Base-by-base conservation (phyloP, 2,113 vertebrate genomes). In the Vidua chalybeata region DNA sequence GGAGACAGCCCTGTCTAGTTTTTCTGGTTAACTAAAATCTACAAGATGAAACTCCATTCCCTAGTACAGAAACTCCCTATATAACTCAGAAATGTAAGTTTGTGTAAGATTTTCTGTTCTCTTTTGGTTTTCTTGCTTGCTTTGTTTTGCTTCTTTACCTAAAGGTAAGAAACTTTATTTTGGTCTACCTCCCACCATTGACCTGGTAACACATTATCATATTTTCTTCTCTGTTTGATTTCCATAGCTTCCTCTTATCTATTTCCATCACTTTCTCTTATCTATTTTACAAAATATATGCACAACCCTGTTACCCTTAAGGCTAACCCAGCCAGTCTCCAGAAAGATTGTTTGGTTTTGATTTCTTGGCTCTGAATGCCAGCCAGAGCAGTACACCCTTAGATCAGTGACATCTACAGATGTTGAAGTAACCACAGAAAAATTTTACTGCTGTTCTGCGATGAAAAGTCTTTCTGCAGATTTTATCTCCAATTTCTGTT, bases 21-120 rank as follows among this genome's bases (percentile, higher is more conserved):
- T 94, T 94, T 95, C 94, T 80, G 58, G 58, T 91, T 93, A 49
- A 58, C 33, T 68, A 61, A 62, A 86, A 58, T 54, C 41, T 76
- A 3, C 30, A 35, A 80, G 31, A 66, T 6, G 35, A 56, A 76
- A 27, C 43, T 89, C 16, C 24, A 52, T 72, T 94, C 33, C 24
- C 41, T 61, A 21, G 39, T 21, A 37, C 11, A 64, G n/a, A 87
- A 89, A 68, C 17, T 64, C 49, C 13, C 7, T 45, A 15, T 59
- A n/a, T 13, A 35, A 46, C 37, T 27, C 39, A 89, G 19, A 84
- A 89, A 63, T 78, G 4, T 45, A 58, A 24, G 0, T 77, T 73
- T 59, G 20, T 39, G 22, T 45, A 93, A 75, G 23, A 18, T 58
- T 59, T 82, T 76, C 21, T 63, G 7, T 46, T 73, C 11, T 68